Evolutionary conservation across 2,888 invertebrate genomes (phyloP), one percentile per base, ranked within the genome.

Genomic region (Unio delphinus): DNA sequence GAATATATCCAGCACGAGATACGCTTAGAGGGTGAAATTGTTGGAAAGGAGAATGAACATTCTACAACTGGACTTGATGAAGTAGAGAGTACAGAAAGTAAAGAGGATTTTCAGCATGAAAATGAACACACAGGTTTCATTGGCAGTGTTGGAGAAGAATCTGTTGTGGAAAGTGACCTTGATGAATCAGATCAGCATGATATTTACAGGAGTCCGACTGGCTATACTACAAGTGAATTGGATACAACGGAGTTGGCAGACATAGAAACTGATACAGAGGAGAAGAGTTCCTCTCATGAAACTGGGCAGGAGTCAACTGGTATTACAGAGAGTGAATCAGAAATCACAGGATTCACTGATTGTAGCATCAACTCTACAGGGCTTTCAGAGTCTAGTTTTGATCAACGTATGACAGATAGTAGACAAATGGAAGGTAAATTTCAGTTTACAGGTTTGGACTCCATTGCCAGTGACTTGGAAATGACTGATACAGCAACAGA

Each of bases 181-280:
- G 73, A 75, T 61, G 28, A 61, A 54, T 71, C 73, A 45, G 64
- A 70, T 57, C 64, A 59, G 30, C 56, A 55, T n/a, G 63, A 65
- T 61, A 59, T 59, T 18, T 55, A n/a, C 20, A 69, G 71, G 45
- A 73, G 73, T 59, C 73, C 75, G 17, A 73, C 70, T 56, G 75
- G 73, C 7, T 75, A 75, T 30, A 75, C 75, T 18, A 75, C 75
- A 18, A 75, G 73, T 69, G 75, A 75, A 17, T 56, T 75, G 18
- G 75, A 75, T 28, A 73, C 73, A 2, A 75, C 70, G 4, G 75
- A 73, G 28, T 55, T 75, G 15, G 61, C 56, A 61, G 70, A 68
- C 11, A 15, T 72, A n/a, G 70, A 69, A 45, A 45, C 45, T 45
- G 11, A 45, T 45, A 45, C 45, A 45, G 45, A 45, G 15, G 45